These are phyloP conservation scores for Trichomalopsis sarcophagae DNA, from an alignment of 1,140 invertebrate genomes.

Conservation along the genomic window DNA sequence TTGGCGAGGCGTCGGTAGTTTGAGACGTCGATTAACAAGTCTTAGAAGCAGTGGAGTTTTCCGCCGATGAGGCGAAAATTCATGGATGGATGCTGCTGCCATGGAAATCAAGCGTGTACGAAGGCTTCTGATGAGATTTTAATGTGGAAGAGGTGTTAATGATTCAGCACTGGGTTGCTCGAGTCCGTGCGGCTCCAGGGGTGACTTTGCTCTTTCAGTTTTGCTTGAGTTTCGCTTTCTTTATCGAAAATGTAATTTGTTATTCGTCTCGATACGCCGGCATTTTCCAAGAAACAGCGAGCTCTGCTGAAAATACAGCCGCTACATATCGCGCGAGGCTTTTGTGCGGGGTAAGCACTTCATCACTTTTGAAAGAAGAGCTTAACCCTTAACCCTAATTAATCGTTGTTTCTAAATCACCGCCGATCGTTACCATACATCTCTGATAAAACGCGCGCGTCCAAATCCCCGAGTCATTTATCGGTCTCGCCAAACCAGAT, in stretches of 20 bases:
- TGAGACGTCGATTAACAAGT: constrained; percentile 32
- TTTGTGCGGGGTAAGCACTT: background rate
- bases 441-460: background rate
- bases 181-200: too few species aligned
- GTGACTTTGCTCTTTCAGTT: background rate
- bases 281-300: too few species aligned
- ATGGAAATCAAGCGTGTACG: background rate
- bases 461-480: constrained; percentile 40
- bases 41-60: constrained; percentile 18
- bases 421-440: constrained; percentile 3
- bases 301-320: too few species aligned
- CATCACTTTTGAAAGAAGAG: constrained; percentile 7
- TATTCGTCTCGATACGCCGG: background rate
- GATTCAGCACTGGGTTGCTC: background rate
- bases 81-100: background rate
- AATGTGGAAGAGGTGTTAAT: constrained; percentile 29
- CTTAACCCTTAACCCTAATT: constrained; percentile 24
- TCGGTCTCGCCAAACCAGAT: constrained; percentile 15
- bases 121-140: constrained; percentile 55
- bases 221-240: too few species aligned
- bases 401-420: constrained; percentile 20
- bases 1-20: background rate
- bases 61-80: constrained; percentile 17
- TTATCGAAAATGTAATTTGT: background rate
- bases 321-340: background rate